Base-by-base conservation (phyloP, 2,113 vertebrate genomes). In the Microtus richardsoni region DNA sequence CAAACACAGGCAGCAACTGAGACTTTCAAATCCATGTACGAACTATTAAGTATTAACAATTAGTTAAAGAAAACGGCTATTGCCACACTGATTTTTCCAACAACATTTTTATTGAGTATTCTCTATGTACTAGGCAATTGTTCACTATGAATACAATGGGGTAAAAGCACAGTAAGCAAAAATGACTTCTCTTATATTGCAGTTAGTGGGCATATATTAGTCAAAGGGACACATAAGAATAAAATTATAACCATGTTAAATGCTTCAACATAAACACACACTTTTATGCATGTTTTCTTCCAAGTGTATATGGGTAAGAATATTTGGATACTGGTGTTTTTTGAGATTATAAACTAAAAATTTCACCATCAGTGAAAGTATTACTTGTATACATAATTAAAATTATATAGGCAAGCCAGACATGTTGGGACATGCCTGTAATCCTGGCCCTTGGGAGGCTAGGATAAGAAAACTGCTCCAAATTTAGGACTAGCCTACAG, bases 31-130 rank as follows among this genome's bases (percentile, higher is more conserved):
- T 33, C 5, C 22, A 92, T 24, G 88, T 87, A 83, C 73, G 87
- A 95, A 86, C 7, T 80, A 39, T 24, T 92, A 88, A 95, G 47
- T 86, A 94, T 60, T 95, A 82, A 88, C 9, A 88, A 78, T 79
- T 58, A 82, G 66, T 86, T 89, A 92, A 94, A 68, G 87, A 91
- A 92, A 95, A 96, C 13, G 77, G 89, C 47, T 91, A 85, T 54
- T 82, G 87, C 60, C 62, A 95, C 71, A 87, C 1, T 78, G 71
- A 94, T 96, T 78, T 94, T 95, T 36, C 64, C 36, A 96, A 92
- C 7, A 1, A 83, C 79, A 86, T 93, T 88, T 96, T 98, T 97
- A 97, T 97, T 96, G 52, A 80, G 44, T 21, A 79, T 60, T 82
- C 28, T 95, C 52, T 90, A 41, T 60, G 24, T 84, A 58, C 30